Base-by-base conservation (phyloP, 2,797 vertebrate species). In the Scolopax rusticola region DNA sequence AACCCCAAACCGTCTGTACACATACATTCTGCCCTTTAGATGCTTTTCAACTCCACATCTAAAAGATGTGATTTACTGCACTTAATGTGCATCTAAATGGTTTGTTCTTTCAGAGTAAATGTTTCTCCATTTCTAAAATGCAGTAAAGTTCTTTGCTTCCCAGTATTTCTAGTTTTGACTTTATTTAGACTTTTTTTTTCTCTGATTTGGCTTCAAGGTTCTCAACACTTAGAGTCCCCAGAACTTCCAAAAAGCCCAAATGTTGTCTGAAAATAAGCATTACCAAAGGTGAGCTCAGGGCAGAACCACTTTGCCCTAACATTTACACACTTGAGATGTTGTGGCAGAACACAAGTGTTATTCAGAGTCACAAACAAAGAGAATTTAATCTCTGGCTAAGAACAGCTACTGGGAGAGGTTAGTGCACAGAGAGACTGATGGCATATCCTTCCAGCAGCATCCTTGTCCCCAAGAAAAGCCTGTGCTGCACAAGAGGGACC, bases 341-440 rank as follows among this genome's bases (percentile, higher is more conserved):
- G 65, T 68, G 41, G 65, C 77, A 90, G 71, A 96, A 97, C 77
- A 97, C 74, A 92, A 96, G 32, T 53, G 65, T 85, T 91, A 84
- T 95, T 95, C 89, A 97, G 71, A 87, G 51, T 56, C 45, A 89
- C 33, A 80, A 91, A 96, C 78, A 96, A 97, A 97, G 81, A 79
- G 87, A 97, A 95, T 84, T 91, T 96, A 30, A 93, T 93, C 63
- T 87, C 12, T 7, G 60, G 48, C 84, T 92, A 71, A 83, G 68
- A 95, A 77, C 69, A 92, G 93, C 63, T 96, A 89, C 68, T 59
- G 67, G 64, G 54, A 93, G 64, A 95, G 71, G 91, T 91, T 8
- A 84, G 61, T 6, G 12, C 74, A 94, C 11, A 73, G 69, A 38
- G 12, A 36, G 43, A 80, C 73, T 2, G 33, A 84, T 51, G 23